Evolutionary conservation across 2,888 invertebrate genomes (phyloP).

Genomic region (Drosophila villosipedis): DNA sequence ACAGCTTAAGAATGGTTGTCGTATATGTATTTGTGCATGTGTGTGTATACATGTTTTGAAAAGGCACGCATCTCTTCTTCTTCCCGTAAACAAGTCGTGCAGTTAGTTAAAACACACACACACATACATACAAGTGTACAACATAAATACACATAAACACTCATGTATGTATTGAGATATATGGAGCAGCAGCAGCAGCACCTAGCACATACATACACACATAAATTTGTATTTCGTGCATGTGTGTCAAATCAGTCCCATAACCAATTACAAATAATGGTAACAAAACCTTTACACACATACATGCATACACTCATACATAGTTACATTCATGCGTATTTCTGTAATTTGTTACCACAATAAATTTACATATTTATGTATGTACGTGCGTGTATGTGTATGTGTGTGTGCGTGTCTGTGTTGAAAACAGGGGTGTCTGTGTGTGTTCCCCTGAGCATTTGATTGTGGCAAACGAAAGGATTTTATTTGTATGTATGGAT

Average conservation of each 20-base stretch:
- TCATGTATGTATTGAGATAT: conserved; percentile 12
- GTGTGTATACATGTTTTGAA: conserved; percentile 19
- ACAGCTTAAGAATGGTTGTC: conserved; percentile 41
- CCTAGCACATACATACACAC: conserved; percentile 16
- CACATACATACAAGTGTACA: background rate
- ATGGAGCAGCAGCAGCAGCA: conserved; percentile 27
- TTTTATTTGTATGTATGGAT: conserved; percentile 14
- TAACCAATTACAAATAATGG: conserved; percentile 39
- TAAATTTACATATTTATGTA: conserved; percentile 28
- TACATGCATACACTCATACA: conserved; percentile 12
- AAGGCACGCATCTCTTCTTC: conserved; percentile 44
- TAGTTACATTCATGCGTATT: conserved; percentile 24
- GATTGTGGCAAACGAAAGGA: conserved; percentile 28
- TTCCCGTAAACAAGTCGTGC: conserved; percentile 48
- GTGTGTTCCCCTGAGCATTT: conserved; percentile 21
- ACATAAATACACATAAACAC: background rate
- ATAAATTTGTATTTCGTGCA: conserved; percentile 20
- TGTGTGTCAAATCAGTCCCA: conserved; percentile 33
- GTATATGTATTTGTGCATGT: conserved; percentile 11
- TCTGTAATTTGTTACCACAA: conserved; percentile 25
- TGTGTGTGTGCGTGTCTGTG: conserved; percentile 8
- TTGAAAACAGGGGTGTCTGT: conserved; percentile 31
- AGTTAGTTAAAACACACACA: conserved; percentile 20
- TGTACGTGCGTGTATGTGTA: conserved; percentile 2
- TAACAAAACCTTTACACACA: conserved; percentile 25